A percentile compares a stretch with the other conserved stretches of the same genome.
Conservation (phyloP, 2,888 invertebrate species). For the Palloptera scutellata region DNA sequence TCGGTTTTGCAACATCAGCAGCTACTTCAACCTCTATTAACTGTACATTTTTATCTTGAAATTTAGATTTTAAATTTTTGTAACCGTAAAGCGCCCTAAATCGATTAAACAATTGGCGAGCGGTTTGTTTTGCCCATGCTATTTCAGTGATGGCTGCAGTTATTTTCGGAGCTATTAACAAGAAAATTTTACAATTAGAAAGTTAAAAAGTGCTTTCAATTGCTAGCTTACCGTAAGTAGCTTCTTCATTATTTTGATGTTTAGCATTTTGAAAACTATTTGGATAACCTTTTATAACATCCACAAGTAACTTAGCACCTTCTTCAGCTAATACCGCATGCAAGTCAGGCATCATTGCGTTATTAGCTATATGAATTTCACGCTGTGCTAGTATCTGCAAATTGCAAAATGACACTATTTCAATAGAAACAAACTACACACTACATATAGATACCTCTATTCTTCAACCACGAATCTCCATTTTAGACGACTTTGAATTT, state of each 20-base stretch:
- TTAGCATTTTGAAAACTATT: conserved; percentile 67
- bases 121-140: conserved; percentile 72
- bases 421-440: background rate
- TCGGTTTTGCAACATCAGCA: conserved; percentile 60
- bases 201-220: background rate
- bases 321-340: conserved; percentile 71
- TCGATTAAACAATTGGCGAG: conserved; percentile 74
- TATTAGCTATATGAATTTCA: conserved; percentile 66
- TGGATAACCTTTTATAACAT: conserved; percentile 71
- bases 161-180: conserved; percentile 78
- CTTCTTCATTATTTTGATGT: conserved; percentile 70
- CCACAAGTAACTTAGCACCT: conserved; percentile 74
- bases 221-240: conserved; percentile 73
- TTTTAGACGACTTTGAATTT: too few species aligned
- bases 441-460: too few species aligned
- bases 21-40: conserved; percentile 59
- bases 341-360: conserved; percentile 74
- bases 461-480: too few species aligned
- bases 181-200: background rate
- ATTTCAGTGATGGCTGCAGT: conserved; percentile 69
- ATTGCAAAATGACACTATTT: background rate
- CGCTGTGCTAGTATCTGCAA: conserved; percentile 66
- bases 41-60: conserved; percentile 70
- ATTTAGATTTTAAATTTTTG: conserved; percentile 71
- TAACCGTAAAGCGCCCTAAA: conserved; percentile 75